These are phyloP conservation scores for Danio kyathit DNA, from an alignment of 2,797 vertebrate species.

Conservation along the genomic window DNA sequence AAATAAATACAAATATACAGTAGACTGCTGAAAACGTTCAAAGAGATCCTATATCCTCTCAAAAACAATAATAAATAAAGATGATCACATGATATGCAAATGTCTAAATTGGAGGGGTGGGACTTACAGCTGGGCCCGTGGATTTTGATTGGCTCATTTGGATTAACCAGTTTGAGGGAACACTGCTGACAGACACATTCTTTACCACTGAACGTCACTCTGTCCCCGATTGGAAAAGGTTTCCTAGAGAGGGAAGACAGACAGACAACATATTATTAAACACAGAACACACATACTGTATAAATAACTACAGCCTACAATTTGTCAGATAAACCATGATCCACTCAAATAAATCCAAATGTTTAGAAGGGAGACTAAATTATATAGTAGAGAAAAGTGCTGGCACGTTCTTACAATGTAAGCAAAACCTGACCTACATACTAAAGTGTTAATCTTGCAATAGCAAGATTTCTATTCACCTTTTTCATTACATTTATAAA, in stretches of 20 bases:
- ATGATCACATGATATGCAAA: constrained; percentile 2
- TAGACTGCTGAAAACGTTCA: background rate
- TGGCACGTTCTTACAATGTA: background rate
- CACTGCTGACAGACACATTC: constrained; percentile 97
- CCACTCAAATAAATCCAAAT: background rate
- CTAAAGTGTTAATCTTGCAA: background rate
- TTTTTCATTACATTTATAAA: background rate
- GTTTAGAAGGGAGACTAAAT: constrained; percentile 14
- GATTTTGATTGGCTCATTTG: constrained; percentile 96
- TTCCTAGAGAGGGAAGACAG: constrained; percentile 80
- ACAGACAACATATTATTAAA: constrained; percentile 33
- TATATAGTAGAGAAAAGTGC: background rate
- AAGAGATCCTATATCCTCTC: background rate
- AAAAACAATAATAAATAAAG: too few species aligned
- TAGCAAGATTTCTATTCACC: background rate
- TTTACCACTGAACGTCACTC: constrained; percentile 97
- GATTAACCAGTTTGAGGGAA: constrained; percentile 87
- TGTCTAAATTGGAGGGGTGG: constrained; percentile 5
- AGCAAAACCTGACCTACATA: background rate
- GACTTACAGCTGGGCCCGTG: constrained; percentile 96
- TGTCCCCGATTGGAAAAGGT: constrained; percentile 97
- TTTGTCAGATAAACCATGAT: background rate
- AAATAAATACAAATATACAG: background rate
- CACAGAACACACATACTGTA: background rate
- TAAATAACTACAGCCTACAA: constrained; percentile 10